Evolutionary conservation across 2,797 vertebrate species (phyloP), one percentile per base, ranked within the genome.

Genomic region (Mus minutoides): DNA sequence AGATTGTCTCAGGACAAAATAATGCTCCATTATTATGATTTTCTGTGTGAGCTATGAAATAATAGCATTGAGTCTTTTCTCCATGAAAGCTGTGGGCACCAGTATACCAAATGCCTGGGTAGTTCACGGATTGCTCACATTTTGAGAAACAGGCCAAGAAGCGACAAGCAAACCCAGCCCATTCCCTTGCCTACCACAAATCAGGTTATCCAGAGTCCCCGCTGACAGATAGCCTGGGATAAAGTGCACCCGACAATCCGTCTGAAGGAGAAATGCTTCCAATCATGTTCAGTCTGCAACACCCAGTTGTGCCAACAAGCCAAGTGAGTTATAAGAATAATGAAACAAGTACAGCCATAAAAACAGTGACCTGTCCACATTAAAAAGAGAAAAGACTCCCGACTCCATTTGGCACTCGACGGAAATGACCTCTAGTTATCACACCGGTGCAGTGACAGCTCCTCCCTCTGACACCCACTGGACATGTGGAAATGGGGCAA

Each of bases 241-340:
- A 58, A 84, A 43, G 14, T 37, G 80, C 16, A 16, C 22, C 6
- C 83, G 6, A 11, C 69, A 91, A 82, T 88, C 77, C 29, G 24
- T n/a, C 77, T 75, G 91, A 78, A 95, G 76, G 76, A 6, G 73
- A 95, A 80, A 56, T 19, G 78, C 77, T 90, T 46, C 73, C 91
- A 85, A 78, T 88, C 77, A 93, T 92, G 94, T 94, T 96, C 91
- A 88, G 84, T 71, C 69, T 49, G 52, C 34, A 86, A 64, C n/a
- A 92, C 12, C 56, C 29, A 1, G 40, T 3, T 37, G 46, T 93
- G 80, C 95, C 87, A 85, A 97, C 43, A 95, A 94, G 79, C 62
- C 91, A 84, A 58, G 80, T 31, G 49, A 85, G 54, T n/a, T 93
- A 21, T 82, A 82, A 92, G 56, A 94, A 79, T 78, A 31, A 89